Conservation (phyloP, 92 coral and sea anemone genomes). For the Diadumene lineata region DNA sequence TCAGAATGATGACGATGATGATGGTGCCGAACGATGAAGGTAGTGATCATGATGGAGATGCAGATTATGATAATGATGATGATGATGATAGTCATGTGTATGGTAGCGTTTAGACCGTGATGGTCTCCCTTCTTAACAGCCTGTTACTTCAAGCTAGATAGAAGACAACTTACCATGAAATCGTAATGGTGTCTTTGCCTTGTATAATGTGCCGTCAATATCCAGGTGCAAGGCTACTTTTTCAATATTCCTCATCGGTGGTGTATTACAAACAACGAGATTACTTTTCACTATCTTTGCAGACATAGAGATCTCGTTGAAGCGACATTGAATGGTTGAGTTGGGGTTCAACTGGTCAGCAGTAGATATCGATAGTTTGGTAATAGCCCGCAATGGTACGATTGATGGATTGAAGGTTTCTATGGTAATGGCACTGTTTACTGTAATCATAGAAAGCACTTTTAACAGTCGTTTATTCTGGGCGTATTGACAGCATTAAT, state of each 20-base stretch:
- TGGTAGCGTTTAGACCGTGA: no score
- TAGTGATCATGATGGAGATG: no score
- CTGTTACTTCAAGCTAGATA: no score
- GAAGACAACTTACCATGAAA: conserved; percentile 60
- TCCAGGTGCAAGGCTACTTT: conserved; percentile 54
- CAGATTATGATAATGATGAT: no score
- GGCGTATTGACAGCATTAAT: no score
- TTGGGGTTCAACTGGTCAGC: conserved; percentile 49
- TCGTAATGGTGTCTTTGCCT: conserved; percentile 59
- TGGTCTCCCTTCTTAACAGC: no score
- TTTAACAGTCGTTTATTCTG: no score
- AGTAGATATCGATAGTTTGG: conserved; percentile 47
- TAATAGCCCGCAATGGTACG: conserved; percentile 47
- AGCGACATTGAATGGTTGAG: conserved; percentile 53
- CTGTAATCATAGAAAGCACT: no score
- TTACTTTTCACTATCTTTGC: conserved; percentile 43
- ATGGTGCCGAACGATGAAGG: no score
- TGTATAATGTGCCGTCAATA: conserved; percentile 52
- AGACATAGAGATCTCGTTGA: conserved; percentile 58
- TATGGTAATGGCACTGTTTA: neutral
- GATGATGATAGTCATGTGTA: no score
- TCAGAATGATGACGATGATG: no score
- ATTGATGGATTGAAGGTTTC: conserved; percentile 54
- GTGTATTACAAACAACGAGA: conserved; percentile 56
- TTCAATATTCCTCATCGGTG: conserved; percentile 49